Base-by-base conservation (phyloP, 2,113 vertebrate species). In the Heterotis niloticus region DNA sequence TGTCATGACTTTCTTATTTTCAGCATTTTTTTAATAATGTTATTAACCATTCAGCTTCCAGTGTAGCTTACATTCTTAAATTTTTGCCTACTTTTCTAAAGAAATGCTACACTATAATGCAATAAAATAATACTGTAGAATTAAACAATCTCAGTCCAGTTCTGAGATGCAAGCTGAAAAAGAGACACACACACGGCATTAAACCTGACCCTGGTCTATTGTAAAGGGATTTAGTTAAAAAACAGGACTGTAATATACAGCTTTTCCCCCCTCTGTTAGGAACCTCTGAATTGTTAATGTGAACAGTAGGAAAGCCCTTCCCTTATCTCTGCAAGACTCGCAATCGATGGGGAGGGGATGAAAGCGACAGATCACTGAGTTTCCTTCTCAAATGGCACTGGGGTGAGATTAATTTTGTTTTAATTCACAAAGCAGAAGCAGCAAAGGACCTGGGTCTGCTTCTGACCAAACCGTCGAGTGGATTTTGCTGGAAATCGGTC, bases 201-300 rank as follows among this genome's bases (percentile, higher is more conserved):
- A 71, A 20, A 51, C 72, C 20, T 26, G 23, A 59, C 26, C 52
- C 18, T 44, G 62, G 7, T 73, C 28, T 52, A n/a, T 28, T 71
- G 60, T 70, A 71, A 69, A 78, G 51, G 68, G 77, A 79, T 76
- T 65, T 23, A 64, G 78, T 79, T 29, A 78, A 67, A 34, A 80
- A 74, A 74, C 57, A 54, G 54, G 9, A 24, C 54, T 24, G 68
- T 67, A 73, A 75, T 75, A 67, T 66, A 75, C 60, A 52, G 29
- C 11, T 75, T 70, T 70, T 68, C 57, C 65, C 28, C 59, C 62
- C 70, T 75, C 74, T 52, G 59, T 68, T 80, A 66, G 72, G 52
- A 75, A 75, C 71, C 75, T 64, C 17, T 80, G 71, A 75, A 80
- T 80, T 57, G 79, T 80, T 80, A 75, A 80, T 80, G 79, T 44